Evolutionary conservation across 2,888 invertebrate species (phyloP).

Genomic region (Heliconius charithonia): DNA sequence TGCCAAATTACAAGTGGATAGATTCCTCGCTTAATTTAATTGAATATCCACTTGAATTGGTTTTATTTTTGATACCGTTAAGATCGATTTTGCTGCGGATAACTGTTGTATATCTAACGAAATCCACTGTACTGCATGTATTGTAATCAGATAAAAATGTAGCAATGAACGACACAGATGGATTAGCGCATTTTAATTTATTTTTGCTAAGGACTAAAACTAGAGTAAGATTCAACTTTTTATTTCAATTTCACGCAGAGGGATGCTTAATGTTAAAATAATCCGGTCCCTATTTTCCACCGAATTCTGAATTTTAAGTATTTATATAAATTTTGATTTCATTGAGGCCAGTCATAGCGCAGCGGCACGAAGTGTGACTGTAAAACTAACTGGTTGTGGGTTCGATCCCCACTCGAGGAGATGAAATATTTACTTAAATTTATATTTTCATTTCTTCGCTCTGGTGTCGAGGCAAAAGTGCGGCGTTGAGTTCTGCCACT

Average conservation of each 20-base stretch:
- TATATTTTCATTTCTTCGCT: no score
- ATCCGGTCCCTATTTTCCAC: not conserved
- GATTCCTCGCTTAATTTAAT: slow-evolving; percentile 75
- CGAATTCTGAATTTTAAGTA: not conserved
- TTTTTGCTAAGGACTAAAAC: not conserved
- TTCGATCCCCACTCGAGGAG: no score
- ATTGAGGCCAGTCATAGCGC: no score
- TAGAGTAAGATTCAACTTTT: not conserved
- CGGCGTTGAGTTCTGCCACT: no score
- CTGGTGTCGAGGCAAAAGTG: no score
- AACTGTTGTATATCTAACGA: slow-evolving; percentile 28
- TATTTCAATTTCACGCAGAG: not conserved
- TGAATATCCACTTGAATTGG: slow-evolving; percentile 65
- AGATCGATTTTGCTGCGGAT: slow-evolving; percentile 62
- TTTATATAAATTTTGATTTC: not conserved
- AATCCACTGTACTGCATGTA: not conserved
- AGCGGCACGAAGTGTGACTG: no score
- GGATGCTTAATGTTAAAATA: not conserved
- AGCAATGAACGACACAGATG: not conserved
- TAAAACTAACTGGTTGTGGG: no score
- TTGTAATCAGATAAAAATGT: not conserved
- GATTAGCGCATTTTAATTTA: not conserved
- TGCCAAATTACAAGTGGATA: slow-evolving; percentile 75
- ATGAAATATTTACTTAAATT: no score
- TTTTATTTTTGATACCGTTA: slow-evolving; percentile 73